A percentile compares a stretch with the other conserved stretches of the same genome.
Evolutionary conservation across 2,888 invertebrate genomes (phyloP).

Genomic region (Melanostoma mellinum): DNA sequence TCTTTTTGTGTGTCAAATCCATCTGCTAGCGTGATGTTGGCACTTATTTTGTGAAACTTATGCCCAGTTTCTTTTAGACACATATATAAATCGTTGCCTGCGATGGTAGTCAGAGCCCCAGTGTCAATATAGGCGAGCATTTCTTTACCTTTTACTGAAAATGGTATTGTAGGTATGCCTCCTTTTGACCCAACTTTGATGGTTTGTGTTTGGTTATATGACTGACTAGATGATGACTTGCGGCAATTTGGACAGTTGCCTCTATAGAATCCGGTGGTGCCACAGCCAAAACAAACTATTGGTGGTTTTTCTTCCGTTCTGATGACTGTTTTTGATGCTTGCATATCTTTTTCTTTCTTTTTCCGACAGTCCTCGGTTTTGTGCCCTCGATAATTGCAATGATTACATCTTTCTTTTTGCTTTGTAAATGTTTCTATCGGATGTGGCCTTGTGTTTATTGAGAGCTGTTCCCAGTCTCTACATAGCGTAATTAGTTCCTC

Average conservation of each 20-base stretch:
- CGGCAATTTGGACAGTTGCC: background rate
- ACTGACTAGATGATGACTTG: no score
- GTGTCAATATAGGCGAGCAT: constrained; percentile 8
- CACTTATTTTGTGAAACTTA: background rate
- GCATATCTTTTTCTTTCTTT: background rate
- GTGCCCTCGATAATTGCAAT: background rate
- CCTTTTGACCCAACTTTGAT: no score
- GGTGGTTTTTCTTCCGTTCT: background rate
- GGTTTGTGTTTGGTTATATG: no score
- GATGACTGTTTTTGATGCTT: background rate
- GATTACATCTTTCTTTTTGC: background rate
- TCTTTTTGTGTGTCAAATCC: background rate
- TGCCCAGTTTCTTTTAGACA: constrained; percentile 1
- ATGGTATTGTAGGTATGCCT: no score
- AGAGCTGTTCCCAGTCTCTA: background rate
- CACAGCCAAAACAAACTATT: constrained; percentile 12
- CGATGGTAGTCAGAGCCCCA: no score
- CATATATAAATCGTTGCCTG: background rate
- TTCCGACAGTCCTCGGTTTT: background rate
- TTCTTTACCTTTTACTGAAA: no score
- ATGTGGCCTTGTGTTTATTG: background rate
- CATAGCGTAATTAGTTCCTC: background rate
- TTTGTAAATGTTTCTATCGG: background rate
- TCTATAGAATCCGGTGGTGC: constrained; percentile 4
- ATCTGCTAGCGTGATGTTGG: background rate